A percentile compares a stretch with the other conserved stretches of the same genome.
These are phyloP conservation scores for Poeciliopsis presidionis DNA, from an alignment of 2,797 vertebrate species.

Conservation along the genomic window DNA sequence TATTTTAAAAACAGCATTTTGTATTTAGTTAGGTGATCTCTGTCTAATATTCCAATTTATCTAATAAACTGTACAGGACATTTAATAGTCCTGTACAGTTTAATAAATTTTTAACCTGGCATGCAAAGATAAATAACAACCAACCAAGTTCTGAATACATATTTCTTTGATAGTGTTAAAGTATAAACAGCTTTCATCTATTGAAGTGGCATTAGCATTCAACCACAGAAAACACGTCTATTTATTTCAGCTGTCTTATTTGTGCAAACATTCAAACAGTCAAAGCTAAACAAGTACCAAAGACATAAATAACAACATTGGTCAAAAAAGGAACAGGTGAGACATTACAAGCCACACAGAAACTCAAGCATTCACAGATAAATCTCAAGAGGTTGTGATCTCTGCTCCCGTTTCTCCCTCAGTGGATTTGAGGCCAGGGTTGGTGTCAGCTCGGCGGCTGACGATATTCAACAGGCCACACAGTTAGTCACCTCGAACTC, in stretches of 20 bases:
- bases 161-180: not conserved
- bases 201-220: not conserved
- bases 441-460: slow-evolving; percentile 60
- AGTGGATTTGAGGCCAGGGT: slow-evolving; percentile 26
- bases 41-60: not conserved
- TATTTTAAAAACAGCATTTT: not conserved
- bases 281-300: slow-evolving; percentile 33
- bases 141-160: not conserved
- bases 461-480: slow-evolving; percentile 61
- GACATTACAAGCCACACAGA: slow-evolving; percentile 45
- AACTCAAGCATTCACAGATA: slow-evolving; percentile 50
- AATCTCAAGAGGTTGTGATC: slow-evolving; percentile 44
- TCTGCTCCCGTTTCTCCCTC: slow-evolving; percentile 12
- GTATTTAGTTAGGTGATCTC: not conserved
- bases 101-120: not conserved
- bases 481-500: slow-evolving; percentile 53
- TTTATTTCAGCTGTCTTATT: not conserved
- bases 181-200: not conserved
- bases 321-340: slow-evolving; percentile 65
- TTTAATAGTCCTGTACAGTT: not conserved
- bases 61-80: not conserved
- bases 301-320: slow-evolving; percentile 22
- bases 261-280: not conserved
- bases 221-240: not conserved
- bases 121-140: not conserved